Conservation (phyloP, 2,888 invertebrate genomes). For the Dascillus cervinus region DNA sequence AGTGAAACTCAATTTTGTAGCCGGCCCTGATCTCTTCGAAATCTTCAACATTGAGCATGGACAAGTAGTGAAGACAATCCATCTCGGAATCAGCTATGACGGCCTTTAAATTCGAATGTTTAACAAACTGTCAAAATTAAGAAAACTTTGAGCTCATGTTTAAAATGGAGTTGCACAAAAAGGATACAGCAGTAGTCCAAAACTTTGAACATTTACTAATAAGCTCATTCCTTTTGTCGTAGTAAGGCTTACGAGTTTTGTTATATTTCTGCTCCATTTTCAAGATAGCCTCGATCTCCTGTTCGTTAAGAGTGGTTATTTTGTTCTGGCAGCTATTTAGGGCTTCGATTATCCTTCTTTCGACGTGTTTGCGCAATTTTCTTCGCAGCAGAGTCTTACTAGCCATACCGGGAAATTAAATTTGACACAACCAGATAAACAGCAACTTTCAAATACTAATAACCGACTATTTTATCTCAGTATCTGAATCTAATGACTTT, state of each 20-base stretch:
- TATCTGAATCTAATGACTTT: no score
- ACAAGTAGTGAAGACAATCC: constrained; percentile 64
- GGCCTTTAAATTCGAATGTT: constrained; percentile 77
- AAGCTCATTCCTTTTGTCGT: constrained; percentile 66
- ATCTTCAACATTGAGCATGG: constrained; percentile 73
- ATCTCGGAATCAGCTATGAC: constrained; percentile 78
- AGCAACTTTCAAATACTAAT: no score
- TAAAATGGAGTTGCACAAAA: constrained; percentile 12
- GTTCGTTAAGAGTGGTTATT: constrained; percentile 73
- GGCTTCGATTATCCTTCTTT: constrained; percentile 60
- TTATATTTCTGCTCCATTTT: constrained; percentile 79
- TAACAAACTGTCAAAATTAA: no score
- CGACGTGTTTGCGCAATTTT: no score
- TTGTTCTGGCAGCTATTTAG: constrained; percentile 76
- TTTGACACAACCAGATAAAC: no score
- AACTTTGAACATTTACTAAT: constrained; percentile 74
- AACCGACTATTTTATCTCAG: no score
- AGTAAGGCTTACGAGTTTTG: constrained; percentile 67
- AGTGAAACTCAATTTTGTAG: constrained; percentile 68
- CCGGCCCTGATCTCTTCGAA: constrained; percentile 83
- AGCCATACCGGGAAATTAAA: no score
- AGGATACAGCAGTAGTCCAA: constrained; percentile 73
- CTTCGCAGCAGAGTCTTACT: no score
- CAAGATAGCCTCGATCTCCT: constrained; percentile 76
- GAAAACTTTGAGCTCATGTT: no score